Evolutionary conservation across 1,140 invertebrate genomes (phyloP), one percentile per base, ranked within the genome.

Genomic region (Steinernema feltiae): DNA sequence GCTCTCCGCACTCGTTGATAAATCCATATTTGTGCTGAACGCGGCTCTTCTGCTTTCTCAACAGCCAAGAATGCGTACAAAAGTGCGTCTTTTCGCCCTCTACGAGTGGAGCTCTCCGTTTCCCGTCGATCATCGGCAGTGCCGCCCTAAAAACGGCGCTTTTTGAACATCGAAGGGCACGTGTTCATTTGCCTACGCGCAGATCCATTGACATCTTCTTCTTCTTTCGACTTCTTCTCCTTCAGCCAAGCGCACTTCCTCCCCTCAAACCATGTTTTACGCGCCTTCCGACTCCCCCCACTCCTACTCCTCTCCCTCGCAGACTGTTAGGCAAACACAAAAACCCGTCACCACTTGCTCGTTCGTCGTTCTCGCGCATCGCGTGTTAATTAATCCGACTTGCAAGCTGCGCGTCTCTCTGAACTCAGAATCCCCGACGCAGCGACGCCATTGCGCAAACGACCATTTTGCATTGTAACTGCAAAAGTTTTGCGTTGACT

Each of bases 321-420:
- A 63, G 24, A 63, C 53, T 15, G 53, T 63, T 63, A 41, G 53
- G 53, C 53, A 63, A 63, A 63, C 53, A 63, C 15, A 63, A 63
- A 63, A 63, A 63, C 53, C 24, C 53, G 41, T 63, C 53, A 27
- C 2, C 7, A 63, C 7, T 7, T 27, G 53, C 24, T 63, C 12
- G n/a, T n/a, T n/a, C n/a, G n/a, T n/a, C 53, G 24, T 27, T 3
- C 24, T 63, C 53, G 53, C 24, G 53, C 2, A 17, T 63, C 24
- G 53, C 53, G 53, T 63, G 53, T 63, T 63, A 63, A 63, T 63
- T 63, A 63, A 63, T 63, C 53, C 53, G 53, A 3, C 53, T 41
- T 63, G 41, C 41, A 63, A 63, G 24, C 12, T 3, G 24, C 12
- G 53, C 53, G 15, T 63, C 53, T 63, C 53, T 3, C 24, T 3